Conservation (phyloP, 2,113 vertebrate genomes). For the Alligator mississippiensis region DNA sequence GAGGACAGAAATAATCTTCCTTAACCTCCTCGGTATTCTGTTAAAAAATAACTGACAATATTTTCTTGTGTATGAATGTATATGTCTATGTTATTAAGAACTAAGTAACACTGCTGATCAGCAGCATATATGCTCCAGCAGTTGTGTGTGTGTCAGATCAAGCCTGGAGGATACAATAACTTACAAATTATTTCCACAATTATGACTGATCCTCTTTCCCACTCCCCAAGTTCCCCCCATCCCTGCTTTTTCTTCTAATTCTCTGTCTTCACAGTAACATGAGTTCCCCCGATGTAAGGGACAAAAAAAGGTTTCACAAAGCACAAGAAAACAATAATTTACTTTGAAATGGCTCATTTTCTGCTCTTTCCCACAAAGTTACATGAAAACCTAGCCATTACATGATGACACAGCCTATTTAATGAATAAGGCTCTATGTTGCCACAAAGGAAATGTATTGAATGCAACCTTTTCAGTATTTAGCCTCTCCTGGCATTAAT, state of each 20-base stretch:
- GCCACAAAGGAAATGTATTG: conserved; percentile 20
- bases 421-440: conserved; percentile 43
- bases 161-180: conserved; percentile 40
- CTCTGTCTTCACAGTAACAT: not conserved
- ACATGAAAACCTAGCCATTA: conserved; percentile 17
- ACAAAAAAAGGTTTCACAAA: conserved; percentile 22
- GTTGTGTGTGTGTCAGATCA: not conserved
- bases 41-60: not conserved
- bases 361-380: conserved; percentile 29
- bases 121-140: not conserved
- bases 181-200: conserved; percentile 49
- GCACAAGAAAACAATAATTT: conserved; percentile 22
- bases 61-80: not conserved
- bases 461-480: conserved; percentile 25
- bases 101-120: not conserved
- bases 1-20: not conserved
- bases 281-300: conserved; percentile 3
- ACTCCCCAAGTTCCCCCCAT: not conserved
- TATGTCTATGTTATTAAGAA: not conserved
- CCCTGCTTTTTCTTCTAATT: conserved; percentile 39
- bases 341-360: conserved; percentile 42
- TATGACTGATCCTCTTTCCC: not conserved
- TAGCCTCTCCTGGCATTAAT: conserved; percentile 11
- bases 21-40: not conserved
- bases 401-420: conserved; percentile 3